Evolutionary conservation across 2,797 vertebrate species (phyloP), one percentile per base, ranked within the genome.

Genomic region (Sphenopsis melanotis): DNA sequence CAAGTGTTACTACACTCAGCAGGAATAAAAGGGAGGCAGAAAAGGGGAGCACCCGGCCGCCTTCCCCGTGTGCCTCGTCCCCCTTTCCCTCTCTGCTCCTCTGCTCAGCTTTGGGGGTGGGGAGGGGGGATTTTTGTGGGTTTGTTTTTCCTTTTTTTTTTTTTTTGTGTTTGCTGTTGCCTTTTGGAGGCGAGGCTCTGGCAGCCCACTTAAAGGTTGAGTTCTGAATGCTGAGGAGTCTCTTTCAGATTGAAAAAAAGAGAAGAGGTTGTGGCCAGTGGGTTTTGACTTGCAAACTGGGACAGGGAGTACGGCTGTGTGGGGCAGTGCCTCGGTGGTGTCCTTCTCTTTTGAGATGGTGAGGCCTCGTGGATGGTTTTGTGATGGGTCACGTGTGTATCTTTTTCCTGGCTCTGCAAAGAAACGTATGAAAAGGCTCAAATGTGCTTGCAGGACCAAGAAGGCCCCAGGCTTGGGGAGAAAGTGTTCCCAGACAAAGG

Each of bases 1-100:
- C 95, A 89, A 84, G 85, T 94, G 74, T 96, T 95, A 76, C 75
- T 92, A 42, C 42, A 57, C 92, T 50, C 69, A 79, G 90, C 84
- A 91, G 95, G 90, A 96, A 91, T 86, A 77, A 97, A 90, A 96
- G 71, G 86, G 89, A 70, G 71, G 83, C 94, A 87, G 95, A 94
- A 68, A 84, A 93, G 70, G 82, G 90, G 95, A 78, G 71, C 94
- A 24, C n/a, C 87, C 23, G 24, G 23, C 53, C 8, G 16, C 34
- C 60, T 89, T 93, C 66, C 57, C 85, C 30, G 1, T 61, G 95
- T 3, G 22, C 94, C 91, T 79, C 2, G 4, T 64, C 44, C 61
- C 75, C 27, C 56, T 46, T 94, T 83, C 59, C 61, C 69, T 50
- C 41, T 60, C 91, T 55, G 57, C 61, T 21, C 57, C 69, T 1